A percentile compares a stretch with the other conserved stretches of the same genome.
These are phyloP conservation scores for Coreius guichenoti DNA, from an alignment of 2,797 vertebrate species.

Conservation along the genomic window DNA sequence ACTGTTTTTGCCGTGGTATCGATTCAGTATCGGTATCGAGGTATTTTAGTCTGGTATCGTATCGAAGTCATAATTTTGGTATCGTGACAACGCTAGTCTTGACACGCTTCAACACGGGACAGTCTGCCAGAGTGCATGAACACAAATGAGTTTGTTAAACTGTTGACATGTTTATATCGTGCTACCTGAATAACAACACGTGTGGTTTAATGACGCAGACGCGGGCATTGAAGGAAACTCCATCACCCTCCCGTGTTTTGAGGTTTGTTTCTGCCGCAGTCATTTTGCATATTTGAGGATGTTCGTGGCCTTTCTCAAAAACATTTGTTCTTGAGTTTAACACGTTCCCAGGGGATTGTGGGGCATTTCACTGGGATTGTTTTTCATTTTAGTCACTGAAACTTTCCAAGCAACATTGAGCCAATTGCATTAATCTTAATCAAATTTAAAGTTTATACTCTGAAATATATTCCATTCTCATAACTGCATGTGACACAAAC, in stretches of 20 bases:
- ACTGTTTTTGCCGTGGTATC: too few relatives aligned
- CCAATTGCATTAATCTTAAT: not conserved
- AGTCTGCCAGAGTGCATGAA: too few relatives aligned
- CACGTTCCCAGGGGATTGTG: constrained; percentile 39
- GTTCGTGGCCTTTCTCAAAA: not conserved
- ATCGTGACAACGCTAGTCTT: too few relatives aligned
- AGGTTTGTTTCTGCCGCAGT: not conserved
- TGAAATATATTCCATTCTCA: not conserved
- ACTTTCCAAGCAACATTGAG: not conserved
- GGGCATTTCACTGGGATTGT: not conserved
- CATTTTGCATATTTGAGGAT: not conserved
- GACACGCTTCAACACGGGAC: too few relatives aligned
- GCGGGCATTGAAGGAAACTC: constrained; percentile 28
- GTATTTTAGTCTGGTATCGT: too few relatives aligned
- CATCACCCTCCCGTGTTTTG: not conserved
- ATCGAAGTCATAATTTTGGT: too few relatives aligned
- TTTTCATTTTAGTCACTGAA: constrained; percentile 30
- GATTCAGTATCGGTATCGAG: too few relatives aligned
- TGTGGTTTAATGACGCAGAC: not conserved
- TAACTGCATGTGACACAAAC: not conserved
- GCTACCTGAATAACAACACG: not conserved
- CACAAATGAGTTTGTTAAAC: not conserved
- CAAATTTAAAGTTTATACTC: not conserved
- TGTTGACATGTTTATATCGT: not conserved
- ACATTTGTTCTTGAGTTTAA: constrained; percentile 22